Conservation (phyloP, 1,140 invertebrate genomes). For the Coptotermes formosanus region DNA sequence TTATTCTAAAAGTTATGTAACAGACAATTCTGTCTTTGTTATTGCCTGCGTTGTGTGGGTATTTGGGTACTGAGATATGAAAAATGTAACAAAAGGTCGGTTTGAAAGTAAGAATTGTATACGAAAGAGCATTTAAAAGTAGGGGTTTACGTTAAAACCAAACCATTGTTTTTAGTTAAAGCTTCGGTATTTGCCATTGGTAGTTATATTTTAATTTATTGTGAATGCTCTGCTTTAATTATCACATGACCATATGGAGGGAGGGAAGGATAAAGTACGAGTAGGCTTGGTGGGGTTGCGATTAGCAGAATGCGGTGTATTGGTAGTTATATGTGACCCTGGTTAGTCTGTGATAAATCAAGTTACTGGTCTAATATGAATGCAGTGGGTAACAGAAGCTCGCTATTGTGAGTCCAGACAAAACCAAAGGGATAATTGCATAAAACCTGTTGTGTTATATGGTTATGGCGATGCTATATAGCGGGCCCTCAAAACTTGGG, state of each 20-base stretch:
- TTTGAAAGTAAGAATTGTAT: background rate
- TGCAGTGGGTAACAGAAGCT: background rate
- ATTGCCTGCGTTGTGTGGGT: too few relatives aligned
- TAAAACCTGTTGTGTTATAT: background rate
- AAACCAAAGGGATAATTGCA: background rate
- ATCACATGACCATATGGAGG: background rate
- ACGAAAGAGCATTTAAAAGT: background rate
- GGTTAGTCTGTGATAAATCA: background rate
- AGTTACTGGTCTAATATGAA: slow-evolving; percentile 8
- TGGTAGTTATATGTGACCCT: background rate
- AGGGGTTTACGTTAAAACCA: background rate
- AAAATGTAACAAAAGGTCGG: background rate
- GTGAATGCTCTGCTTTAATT: background rate
- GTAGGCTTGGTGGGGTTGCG: background rate
- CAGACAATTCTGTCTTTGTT: too few relatives aligned
- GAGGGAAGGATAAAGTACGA: background rate
- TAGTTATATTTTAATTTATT: background rate
- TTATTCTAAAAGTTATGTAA: too few relatives aligned
- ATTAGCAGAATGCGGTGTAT: background rate
- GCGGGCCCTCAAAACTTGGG: background rate
- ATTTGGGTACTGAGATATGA: too few relatives aligned
- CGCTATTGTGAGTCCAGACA: background rate
- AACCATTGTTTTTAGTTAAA: slow-evolving; percentile 13
- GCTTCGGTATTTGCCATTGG: too few relatives aligned
- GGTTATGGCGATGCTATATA: background rate